phyloP scores from a whole-genome alignment of 2,797 vertebrate species.

The Smutsia gigantea region DNA sequence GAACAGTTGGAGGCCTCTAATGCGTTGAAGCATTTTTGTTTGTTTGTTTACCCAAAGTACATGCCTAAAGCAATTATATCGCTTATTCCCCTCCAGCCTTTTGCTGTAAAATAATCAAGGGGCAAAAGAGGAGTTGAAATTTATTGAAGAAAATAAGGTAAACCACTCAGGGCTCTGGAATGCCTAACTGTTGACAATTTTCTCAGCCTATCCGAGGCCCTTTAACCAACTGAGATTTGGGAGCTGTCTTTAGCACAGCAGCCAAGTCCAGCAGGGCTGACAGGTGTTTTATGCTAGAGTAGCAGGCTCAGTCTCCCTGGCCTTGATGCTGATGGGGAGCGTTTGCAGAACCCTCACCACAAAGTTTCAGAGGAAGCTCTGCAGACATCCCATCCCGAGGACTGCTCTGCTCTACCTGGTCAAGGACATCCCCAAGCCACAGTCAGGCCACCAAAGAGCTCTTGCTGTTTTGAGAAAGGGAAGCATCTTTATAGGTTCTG shows the following conservation, averaged over 20 bases:
- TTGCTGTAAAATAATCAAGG: slow-evolving; percentile 47
- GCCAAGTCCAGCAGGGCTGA: slow-evolving; percentile 50
- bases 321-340: background rate
- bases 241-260: background rate
- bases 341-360: background rate
- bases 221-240: slow-evolving; percentile 61
- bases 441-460: background rate
- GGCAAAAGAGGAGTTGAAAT: slow-evolving; percentile 32
- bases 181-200: slow-evolving; percentile 57
- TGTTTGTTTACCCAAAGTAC: slow-evolving; percentile 46
- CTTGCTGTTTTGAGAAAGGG: slow-evolving; percentile 54
- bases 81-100: slow-evolving; percentile 53
- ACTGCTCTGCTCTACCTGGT: background rate
- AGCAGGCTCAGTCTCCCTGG: background rate
- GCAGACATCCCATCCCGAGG: background rate
- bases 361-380: background rate
- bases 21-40: slow-evolving; percentile 59
- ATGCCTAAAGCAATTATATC: slow-evolving; percentile 41
- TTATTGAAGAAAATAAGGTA: slow-evolving; percentile 59
- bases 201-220: background rate
- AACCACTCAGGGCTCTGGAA: slow-evolving; percentile 50
- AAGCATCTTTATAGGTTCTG: slow-evolving; percentile 38
- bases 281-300: slow-evolving; percentile 27
- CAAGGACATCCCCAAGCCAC: background rate
- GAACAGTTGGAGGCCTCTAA: slow-evolving; percentile 33